Percentiles rank a stretch among this genome's conserved stretches.
phyloP scores from a whole-genome alignment of 2,113 vertebrate genomes.

The Ariopsis seemanni region DNA sequence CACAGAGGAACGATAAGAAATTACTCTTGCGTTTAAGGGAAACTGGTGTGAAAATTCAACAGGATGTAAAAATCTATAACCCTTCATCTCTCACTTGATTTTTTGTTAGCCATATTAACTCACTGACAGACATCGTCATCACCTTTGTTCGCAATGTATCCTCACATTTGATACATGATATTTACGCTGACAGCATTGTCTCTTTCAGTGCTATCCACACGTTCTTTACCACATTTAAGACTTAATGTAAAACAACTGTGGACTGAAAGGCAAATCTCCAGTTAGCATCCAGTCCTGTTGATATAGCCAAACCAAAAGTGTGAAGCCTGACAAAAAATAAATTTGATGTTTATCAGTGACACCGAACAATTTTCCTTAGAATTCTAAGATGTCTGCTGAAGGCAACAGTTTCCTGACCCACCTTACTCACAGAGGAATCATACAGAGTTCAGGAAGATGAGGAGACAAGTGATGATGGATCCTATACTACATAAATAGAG shows the following conservation, averaged over 20 bases:
- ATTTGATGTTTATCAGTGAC: conserved; percentile 43
- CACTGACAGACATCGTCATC: conserved; percentile 15
- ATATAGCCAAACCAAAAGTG: conserved; percentile 12
- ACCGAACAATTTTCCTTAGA: neutral
- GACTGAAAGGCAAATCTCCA: conserved; percentile 1
- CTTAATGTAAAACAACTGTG: conserved; percentile 51
- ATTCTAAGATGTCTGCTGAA: neutral
- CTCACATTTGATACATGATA: conserved; percentile 50
- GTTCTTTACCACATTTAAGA: conserved; percentile 51
- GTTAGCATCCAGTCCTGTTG: conserved; percentile 10
- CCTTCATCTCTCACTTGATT: conserved; percentile 14
- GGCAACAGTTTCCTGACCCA: conserved; percentile 4
- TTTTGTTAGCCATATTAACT: conserved; percentile 26
- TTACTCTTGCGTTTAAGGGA: conserved; percentile 1
- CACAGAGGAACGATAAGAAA: conserved; percentile 11
- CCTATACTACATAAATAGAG: conserved; percentile 13
- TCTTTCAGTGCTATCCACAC: neutral
- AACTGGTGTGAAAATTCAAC: conserved; percentile 11
- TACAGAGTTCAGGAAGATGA: conserved; percentile 27
- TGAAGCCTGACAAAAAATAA: neutral
- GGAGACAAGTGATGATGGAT: conserved; percentile 17
- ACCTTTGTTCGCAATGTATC: conserved; percentile 11
- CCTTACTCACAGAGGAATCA: neutral
- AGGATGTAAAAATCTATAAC: conserved; percentile 18
- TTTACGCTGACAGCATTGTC: conserved; percentile 47